These are phyloP conservation scores for Ennomos erosarius DNA, from an alignment of 2,888 invertebrate genomes.

Conservation along the genomic window DNA sequence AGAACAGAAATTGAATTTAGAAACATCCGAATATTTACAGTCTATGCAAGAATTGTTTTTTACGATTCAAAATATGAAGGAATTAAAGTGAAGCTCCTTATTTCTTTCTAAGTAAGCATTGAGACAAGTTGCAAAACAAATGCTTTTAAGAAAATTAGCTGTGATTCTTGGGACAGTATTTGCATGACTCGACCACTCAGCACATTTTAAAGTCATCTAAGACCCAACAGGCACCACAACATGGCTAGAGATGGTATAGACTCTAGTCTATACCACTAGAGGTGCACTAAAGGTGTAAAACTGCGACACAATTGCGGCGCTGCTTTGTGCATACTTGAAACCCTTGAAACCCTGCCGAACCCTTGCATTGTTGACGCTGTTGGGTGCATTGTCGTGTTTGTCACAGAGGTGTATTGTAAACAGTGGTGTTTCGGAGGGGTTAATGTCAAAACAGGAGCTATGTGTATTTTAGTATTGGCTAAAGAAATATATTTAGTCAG, in stretches of 20 bases:
- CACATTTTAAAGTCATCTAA: too few species aligned
- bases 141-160: constrained; percentile 6
- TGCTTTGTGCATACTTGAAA: constrained; percentile 62
- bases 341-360: constrained; percentile 56
- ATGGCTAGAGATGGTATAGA: background rate
- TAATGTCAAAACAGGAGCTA: constrained; percentile 16
- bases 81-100: background rate
- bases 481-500: background rate
- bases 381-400: constrained; percentile 41
- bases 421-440: constrained; percentile 27
- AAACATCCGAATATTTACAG: constrained; percentile 10
- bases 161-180: constrained; percentile 48
- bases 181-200: constrained; percentile 50
- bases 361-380: constrained; percentile 43
- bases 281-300: constrained; percentile 57
- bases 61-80: background rate
- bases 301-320: constrained; percentile 63
- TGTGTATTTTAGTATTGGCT: constrained; percentile 12
- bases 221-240: too few species aligned
- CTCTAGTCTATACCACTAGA: too few species aligned
- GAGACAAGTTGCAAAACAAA: background rate
- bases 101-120: too few species aligned
- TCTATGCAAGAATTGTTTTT: constrained; percentile 3
- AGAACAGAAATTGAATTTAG: constrained; percentile 29
- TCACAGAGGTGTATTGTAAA: constrained; percentile 32